phyloP scores from a whole-genome alignment of 1,140 invertebrate genomes.

The Papilio xuthus region DNA sequence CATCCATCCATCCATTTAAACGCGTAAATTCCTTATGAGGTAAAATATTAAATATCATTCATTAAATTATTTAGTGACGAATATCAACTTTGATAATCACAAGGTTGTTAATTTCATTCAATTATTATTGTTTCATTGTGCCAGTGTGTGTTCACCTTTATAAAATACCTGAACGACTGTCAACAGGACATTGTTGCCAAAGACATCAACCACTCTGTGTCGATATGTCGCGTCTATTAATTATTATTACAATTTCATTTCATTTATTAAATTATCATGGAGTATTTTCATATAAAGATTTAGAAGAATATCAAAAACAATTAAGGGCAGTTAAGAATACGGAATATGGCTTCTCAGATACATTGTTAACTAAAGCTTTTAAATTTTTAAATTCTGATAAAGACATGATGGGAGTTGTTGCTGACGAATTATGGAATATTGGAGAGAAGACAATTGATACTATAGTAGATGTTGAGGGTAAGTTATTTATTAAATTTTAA shows the following conservation, averaged over 20 bases:
- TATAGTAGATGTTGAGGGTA: constrained; percentile 19
- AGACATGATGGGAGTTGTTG: constrained; percentile 23
- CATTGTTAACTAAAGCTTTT: constrained; percentile 25
- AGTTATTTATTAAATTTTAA: not conserved
- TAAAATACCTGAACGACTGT: not conserved
- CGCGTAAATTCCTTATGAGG: too few species aligned
- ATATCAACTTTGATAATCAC: not conserved
- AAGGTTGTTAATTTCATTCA: not conserved
- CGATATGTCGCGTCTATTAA: not conserved
- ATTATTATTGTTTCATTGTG: not conserved
- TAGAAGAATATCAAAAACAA: constrained; percentile 26
- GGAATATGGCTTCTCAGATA: constrained; percentile 17
- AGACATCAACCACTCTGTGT: not conserved
- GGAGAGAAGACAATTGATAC: constrained; percentile 28
- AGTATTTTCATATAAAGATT: constrained; percentile 11
- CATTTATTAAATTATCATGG: constrained; percentile 3
- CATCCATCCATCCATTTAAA: too few species aligned
- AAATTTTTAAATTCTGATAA: constrained; percentile 26
- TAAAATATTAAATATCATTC: too few species aligned
- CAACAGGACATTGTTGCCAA: not conserved
- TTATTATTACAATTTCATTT: not conserved
- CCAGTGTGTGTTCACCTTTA: constrained; percentile 1
- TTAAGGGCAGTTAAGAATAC: constrained; percentile 2
- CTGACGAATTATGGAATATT: constrained; percentile 23
- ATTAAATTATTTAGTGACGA: not conserved